Evolutionary conservation across 2,113 vertebrate genomes (phyloP).

Genomic region (Serilophus lunatus): DNA sequence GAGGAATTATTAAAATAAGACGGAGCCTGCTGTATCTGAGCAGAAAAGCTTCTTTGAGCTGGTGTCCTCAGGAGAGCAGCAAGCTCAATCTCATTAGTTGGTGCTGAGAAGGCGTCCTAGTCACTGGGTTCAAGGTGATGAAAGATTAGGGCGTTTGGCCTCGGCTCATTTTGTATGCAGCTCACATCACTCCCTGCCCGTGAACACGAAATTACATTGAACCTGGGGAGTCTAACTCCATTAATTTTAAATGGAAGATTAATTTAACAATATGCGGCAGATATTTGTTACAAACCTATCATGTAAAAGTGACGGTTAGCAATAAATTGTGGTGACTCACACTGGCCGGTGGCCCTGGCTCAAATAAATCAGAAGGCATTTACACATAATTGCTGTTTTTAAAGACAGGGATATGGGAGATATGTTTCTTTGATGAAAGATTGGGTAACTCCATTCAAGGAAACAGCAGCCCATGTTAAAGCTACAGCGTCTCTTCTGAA

Average conservation of each 20-base stretch:
- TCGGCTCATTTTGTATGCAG: slow-evolving; percentile 92
- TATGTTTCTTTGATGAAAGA: slow-evolving; percentile 83
- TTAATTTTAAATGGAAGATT: slow-evolving; percentile 99
- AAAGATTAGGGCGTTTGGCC: slow-evolving; percentile 97
- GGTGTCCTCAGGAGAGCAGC: slow-evolving; percentile 82
- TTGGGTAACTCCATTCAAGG: slow-evolving; percentile 74
- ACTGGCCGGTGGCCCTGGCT: slow-evolving; percentile 83
- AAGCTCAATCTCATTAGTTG: slow-evolving; percentile 97
- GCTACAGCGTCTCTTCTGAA: neutral
- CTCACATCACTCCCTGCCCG: slow-evolving; percentile 83
- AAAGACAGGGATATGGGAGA: slow-evolving; percentile 83
- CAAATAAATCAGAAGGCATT: slow-evolving; percentile 93
- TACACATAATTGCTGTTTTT: slow-evolving; percentile 90
- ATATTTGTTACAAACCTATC: slow-evolving; percentile 99
- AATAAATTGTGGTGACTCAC: slow-evolving; percentile 91
- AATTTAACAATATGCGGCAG: slow-evolving; percentile 99
- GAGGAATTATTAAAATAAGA: slow-evolving; percentile 89
- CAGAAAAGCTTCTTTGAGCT: slow-evolving; percentile 81
- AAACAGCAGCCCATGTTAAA: slow-evolving; percentile 66
- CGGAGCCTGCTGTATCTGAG: slow-evolving; percentile 76
- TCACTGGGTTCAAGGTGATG: slow-evolving; percentile 99
- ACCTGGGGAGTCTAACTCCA: slow-evolving; percentile 99
- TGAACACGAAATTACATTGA: slow-evolving; percentile 99
- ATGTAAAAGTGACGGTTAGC: slow-evolving; percentile 97
- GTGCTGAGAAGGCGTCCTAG: slow-evolving; percentile 93